These are phyloP conservation scores for Echinometra lucunter DNA, from an alignment of 53 echinoderm and acorn worm genomes.

Conservation along the genomic window DNA sequence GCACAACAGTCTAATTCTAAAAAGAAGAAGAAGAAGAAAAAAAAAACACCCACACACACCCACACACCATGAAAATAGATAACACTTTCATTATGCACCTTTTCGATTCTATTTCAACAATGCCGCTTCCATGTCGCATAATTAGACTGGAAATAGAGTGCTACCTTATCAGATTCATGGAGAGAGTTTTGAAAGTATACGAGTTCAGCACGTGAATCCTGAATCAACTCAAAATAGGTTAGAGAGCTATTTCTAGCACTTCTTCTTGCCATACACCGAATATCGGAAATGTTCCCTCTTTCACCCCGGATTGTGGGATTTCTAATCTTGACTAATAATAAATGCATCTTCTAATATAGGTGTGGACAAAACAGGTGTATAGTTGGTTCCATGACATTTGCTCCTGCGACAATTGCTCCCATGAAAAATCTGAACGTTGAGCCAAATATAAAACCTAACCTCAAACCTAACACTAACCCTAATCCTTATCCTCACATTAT, in stretches of 20 bases:
- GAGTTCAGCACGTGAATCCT: constrained; percentile 17
- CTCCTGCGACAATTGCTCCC: no score
- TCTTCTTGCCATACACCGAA: background rate
- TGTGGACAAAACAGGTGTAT: background rate
- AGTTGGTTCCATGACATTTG: no score
- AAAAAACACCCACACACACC: no score
- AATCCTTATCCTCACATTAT: no score
- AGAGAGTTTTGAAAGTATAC: background rate
- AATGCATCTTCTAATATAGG: background rate
- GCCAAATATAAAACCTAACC: no score
- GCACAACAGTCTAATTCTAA: background rate
- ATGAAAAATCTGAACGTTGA: no score
- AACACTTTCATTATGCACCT: background rate
- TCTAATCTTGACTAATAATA: background rate
- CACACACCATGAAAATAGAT: background rate
- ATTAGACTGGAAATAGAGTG: background rate
- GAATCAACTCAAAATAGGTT: background rate
- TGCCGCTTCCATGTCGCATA: background rate
- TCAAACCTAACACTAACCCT: no score
- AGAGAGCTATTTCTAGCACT: background rate
- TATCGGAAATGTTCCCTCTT: background rate
- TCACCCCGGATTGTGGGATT: background rate
- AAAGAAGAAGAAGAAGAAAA: no score
- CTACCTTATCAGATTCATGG: background rate
- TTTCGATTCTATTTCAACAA: background rate